Evolutionary conservation across 2,113 vertebrate genomes (phyloP), one percentile per base, ranked within the genome.

Genomic region (Acrocephalus kingi): DNA sequence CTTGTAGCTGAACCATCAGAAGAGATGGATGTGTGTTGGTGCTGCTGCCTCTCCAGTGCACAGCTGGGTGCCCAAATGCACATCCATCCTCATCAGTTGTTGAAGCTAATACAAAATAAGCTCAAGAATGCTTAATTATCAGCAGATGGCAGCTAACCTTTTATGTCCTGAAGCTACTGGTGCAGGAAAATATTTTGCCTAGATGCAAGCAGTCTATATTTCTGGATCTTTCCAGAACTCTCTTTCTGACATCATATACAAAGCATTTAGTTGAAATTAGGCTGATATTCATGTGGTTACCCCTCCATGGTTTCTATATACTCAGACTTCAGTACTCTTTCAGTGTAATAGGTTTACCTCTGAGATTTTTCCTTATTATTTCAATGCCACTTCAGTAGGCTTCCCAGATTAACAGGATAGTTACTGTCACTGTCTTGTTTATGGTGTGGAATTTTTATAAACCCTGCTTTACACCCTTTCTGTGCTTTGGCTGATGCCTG

Each of bases 51-150:
- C 46, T 55, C 30, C 59, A 63, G 18, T 1, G 35, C 85, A 83
- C 88, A 92, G 59, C 79, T 92, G 92, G 46, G 61, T 67, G 55
- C 61, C 55, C 5, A 22, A 69, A 21, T 74, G 51, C 51, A 90
- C 72, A 95, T 94, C 75, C 68, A 88, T 81, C 43, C 80, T 93
- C 64, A 92, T 93, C 68, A 69, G 55, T 16, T 2, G 4, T 39
- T 90, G 92, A 84, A 88, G 15, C 52, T 75, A 71, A 92, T 37
- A 68, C 23, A 75, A 89, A 91, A 92, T 64, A 74, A 92, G 30
- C 64, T 83, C 61, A 74, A 84, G 75, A 35, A 43, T 59, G 39
- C 68, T 91, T 90, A 95, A 88, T 94, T 95, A 84, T 93, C 64
- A 80, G 82, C 85, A 96, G 94, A 86, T 91, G 75, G 88, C 45